Conservation (phyloP, 2,888 invertebrate species). For the Folsomia candida region DNA sequence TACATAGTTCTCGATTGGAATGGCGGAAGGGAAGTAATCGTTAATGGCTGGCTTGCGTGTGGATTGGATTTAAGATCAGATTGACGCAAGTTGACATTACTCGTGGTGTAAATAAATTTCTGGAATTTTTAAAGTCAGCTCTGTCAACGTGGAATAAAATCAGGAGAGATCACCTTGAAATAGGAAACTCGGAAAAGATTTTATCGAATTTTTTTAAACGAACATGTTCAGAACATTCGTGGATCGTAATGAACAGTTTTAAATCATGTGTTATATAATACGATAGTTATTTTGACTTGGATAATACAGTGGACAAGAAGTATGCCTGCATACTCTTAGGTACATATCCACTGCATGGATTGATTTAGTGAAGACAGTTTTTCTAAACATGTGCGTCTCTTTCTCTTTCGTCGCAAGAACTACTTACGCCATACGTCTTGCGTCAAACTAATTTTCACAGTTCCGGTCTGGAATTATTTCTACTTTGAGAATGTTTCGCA, state of each 20-base stretch:
- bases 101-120: background rate
- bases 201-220: no score
- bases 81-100: background rate
- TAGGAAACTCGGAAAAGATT: no score
- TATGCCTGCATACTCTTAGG: no score
- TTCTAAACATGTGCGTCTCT: conserved; percentile 13
- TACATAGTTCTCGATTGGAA: no score
- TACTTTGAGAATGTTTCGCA: background rate
- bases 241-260: no score
- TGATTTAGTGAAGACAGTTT: conserved; percentile 16
- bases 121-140: background rate
- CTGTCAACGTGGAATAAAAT: no score
- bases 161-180: no score
- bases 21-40: no score
- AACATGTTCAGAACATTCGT: no score
- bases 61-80: background rate
- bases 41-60: background rate
- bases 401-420: background rate
- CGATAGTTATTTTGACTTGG: background rate
- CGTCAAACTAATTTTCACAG: background rate
- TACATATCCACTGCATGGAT: conserved; percentile 10
- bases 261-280: background rate
- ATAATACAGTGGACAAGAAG: no score
- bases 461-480: background rate
- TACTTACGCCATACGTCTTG: no score